A percentile compares a stretch with the other conserved stretches of the same genome.
phyloP scores from a whole-genome alignment of 2,113 vertebrate species.

The Ameiurus melas region DNA sequence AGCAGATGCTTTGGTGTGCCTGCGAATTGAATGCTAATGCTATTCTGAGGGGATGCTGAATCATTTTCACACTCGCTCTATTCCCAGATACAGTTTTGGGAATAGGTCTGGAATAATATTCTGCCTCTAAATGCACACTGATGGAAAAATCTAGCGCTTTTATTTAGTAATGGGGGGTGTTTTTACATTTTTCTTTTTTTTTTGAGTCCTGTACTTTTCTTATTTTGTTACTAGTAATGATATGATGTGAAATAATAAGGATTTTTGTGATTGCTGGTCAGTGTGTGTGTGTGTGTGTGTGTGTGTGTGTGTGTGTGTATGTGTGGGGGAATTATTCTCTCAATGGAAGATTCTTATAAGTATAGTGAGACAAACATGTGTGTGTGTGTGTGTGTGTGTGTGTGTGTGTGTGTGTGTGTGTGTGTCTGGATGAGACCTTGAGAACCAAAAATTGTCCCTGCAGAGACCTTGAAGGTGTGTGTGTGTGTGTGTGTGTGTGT shows the following conservation, averaged over 20 bases:
- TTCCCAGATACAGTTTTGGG: slow-evolving; percentile 40
- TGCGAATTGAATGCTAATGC: slow-evolving; percentile 70
- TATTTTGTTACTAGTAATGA: slow-evolving; percentile 32
- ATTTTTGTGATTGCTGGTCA: slow-evolving; percentile 59
- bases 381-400: neutral
- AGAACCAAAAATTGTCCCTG: slow-evolving; percentile 65
- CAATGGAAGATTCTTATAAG: neutral
- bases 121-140: slow-evolving; percentile 15
- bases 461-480: slow-evolving; percentile 63
- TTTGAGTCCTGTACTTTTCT: neutral
- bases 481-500: slow-evolving; percentile 61
- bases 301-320: slow-evolving; percentile 28
- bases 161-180: neutral
- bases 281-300: slow-evolving; percentile 31
- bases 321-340: neutral
- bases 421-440: slow-evolving; percentile 58
- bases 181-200: neutral
- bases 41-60: slow-evolving; percentile 62
- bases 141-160: slow-evolving; percentile 24
- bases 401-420: slow-evolving; percentile 43
- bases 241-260: slow-evolving; percentile 55
- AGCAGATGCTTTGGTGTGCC: slow-evolving; percentile 72
- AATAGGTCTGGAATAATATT: slow-evolving; percentile 39
- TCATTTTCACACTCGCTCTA: slow-evolving; percentile 60
- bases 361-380: neutral